Evolutionary conservation across 2,113 vertebrate genomes (phyloP), one percentile per base, ranked within the genome.

Genomic region (Chloroceryle aenea): DNA sequence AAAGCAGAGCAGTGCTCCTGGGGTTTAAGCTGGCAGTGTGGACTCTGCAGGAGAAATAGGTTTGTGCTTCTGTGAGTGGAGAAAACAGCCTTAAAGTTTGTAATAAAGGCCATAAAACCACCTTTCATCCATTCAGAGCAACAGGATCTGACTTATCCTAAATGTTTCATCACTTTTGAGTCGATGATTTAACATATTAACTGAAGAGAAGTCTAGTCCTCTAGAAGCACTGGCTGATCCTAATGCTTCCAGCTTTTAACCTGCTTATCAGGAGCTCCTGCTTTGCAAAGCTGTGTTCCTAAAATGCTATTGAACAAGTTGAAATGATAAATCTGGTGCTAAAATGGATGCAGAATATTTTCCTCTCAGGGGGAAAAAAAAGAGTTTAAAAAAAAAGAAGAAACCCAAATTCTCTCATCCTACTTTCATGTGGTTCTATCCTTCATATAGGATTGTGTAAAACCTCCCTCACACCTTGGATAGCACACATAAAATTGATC

Each of bases 181-280:
- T 42, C 64, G 29, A 36, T 38, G 58, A 43, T 87, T 95, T 96
- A 74, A 78, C 4, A 1, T 8, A 87, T 96, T 98, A 97, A 97
- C 95, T 82, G 34, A 47, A 45, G 64, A 86, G 58, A 38, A 90
- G 68, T 74, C 79, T 59, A 45, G 71, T 90, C 66, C 84, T 63
- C 0, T 4, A 56, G 87, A 94, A 83, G 79, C 85, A 19, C 68
- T 92, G 89, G 68, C 97, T 96, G 87, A 85, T 62, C 87, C 89
- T 97, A 93, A 96, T 74, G 95, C 96, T 95, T 94, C 30, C 72
- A 90, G 91, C 96, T 96, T 86, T 95, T 97, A 97, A 97, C 88
- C 86, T 93, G 96, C 97, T 93, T 59, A 45, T 77, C 92, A 87
- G 87, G 90, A 58, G 62, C 89, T 91, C 90, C 85, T 92, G 97